Percentiles rank a stretch among this genome's conserved stretches.
phyloP scores from a whole-genome alignment of 2,797 vertebrate species.

The Malacoraja senta region DNA sequence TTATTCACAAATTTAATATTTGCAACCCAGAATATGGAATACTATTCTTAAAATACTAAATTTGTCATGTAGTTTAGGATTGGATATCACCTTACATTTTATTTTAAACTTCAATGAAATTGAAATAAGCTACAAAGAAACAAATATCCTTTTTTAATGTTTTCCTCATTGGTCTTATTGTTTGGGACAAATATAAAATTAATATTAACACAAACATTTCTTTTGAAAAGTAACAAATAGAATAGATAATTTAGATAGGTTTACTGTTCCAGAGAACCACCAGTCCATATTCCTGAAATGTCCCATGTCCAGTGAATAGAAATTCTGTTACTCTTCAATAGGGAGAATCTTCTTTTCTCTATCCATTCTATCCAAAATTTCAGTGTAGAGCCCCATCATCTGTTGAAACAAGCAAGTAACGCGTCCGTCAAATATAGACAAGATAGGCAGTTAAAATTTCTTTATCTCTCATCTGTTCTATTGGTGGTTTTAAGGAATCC shows the following conservation, averaged over 20 bases:
- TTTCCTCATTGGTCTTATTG: neutral
- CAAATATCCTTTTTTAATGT: neutral
- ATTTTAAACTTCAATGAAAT: neutral
- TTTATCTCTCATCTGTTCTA: neutral
- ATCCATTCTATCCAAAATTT: conserved; percentile 71
- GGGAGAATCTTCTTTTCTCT: conserved; percentile 56
- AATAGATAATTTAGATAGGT: neutral
- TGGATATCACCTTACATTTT: neutral
- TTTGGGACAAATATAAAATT: neutral
- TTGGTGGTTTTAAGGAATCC: neutral
- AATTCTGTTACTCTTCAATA: conserved; percentile 53
- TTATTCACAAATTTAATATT: neutral
- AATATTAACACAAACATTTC: neutral
- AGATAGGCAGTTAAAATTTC: neutral
- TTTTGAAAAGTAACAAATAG: neutral
- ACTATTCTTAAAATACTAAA: neutral
- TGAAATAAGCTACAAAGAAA: neutral
- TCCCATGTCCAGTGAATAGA: neutral
- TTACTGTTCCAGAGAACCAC: neutral
- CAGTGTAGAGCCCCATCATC: conserved; percentile 73
- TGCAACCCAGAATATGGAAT: neutral
- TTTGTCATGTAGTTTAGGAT: neutral
- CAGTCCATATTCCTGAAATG: neutral
- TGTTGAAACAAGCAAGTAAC: conserved; percentile 49
- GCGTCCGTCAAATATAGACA: neutral